Percentiles rank a stretch among this genome's conserved stretches.
Evolutionary conservation across 2,113 vertebrate species (phyloP).

Genomic region (Xenopus tropicalis): UCB_Xtro_10.0 CM004447.2:146024001-146024500

Average conservation of each 20-base stretch:
- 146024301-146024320: neutral
- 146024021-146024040: too few species aligned
- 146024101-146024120: too few species aligned
- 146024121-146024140: too few species aligned
- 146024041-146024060: too few species aligned
- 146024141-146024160: too few species aligned
- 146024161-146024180: too few species aligned
- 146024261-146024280: neutral
- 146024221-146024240: neutral
- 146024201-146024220: neutral
- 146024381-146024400: slow-evolving; percentile 8
- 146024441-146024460: neutral
- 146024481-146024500: neutral
- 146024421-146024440: neutral
- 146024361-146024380: neutral
- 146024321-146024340: neutral
- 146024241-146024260: neutral
- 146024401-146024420: neutral
- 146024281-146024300: neutral
- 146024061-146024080: too few species aligned
- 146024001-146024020: too few species aligned
- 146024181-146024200: too few species aligned
- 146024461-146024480: slow-evolving; percentile 7
- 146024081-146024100: too few species aligned
- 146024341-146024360: neutral